Base-by-base conservation (phyloP, 1,140 invertebrate species). In the Panagrolaimus sp. region DNA sequence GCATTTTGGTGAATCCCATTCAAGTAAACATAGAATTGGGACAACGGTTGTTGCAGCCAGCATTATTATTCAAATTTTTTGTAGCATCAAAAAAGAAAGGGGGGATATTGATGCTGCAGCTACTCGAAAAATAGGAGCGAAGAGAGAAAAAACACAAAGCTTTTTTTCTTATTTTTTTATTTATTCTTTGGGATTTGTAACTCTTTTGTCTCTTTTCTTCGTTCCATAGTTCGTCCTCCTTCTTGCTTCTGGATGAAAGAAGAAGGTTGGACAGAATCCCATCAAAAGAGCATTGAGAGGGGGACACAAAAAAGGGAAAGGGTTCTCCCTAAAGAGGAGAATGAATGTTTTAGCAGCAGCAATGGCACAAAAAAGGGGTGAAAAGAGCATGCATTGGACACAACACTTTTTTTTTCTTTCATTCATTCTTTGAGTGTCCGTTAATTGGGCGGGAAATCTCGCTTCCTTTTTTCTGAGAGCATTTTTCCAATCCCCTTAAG, bases 1-100 rank as follows among this genome's bases (percentile, higher is more conserved):
- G 43, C 70, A 71, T 20, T 72, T 72, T 16, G 70, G 68, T 25
- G 70, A 48, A 23, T 67, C 42, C 70, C 70, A 71, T n/a, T 71
- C 70, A 9, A 71, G 65, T n/a, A 71, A 69, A 38, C 70, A 71
- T 16, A 71, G 11, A 44, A 71, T 71, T n/a, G 70, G 70, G 13
- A 71, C 9, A 3, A 64, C 68, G 20, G 63, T 64, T 31, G 63
- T 47, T 20, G 16, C 45, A 14, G 42, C 16, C 11, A 64, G 63
- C 51, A n/a, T 57, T 57, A n/a, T n/a, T n/a, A n/a, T n/a, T 14
- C 14, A 27, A 20, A 57, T 27, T 27, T 14, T 48, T n/a, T n/a
- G n/a, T n/a, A n/a, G n/a, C n/a, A n/a, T n/a, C n/a, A n/a, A n/a
- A n/a, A n/a, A n/a, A n/a, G n/a, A n/a, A n/a, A n/a, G n/a, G n/a